phyloP scores from a whole-genome alignment of 2,888 invertebrate species.

The Odontomyia ornata region DNA sequence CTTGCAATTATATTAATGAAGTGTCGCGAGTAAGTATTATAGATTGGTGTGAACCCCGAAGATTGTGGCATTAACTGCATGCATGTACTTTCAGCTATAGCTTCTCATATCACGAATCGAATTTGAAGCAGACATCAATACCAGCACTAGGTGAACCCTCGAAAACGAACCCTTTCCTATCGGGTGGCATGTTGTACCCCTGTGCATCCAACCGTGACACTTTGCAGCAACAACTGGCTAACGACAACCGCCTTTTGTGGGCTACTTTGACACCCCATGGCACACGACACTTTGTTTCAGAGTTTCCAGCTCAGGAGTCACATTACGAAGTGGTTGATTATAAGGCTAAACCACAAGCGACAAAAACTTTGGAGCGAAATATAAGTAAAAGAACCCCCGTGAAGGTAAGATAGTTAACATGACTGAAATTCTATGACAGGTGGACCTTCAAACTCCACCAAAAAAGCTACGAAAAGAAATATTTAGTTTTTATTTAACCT shows the following conservation, averaged over 20 bases:
- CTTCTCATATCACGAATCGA: slow-evolving; percentile 62
- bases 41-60: background rate
- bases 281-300: slow-evolving; percentile 79
- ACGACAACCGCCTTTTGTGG: slow-evolving; percentile 79
- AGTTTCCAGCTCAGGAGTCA: slow-evolving; percentile 70
- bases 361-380: slow-evolving; percentile 44
- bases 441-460: no score
- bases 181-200: slow-evolving; percentile 70
- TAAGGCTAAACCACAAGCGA: slow-evolving; percentile 57
- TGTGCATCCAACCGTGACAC: slow-evolving; percentile 65
- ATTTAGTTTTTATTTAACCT: no score
- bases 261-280: slow-evolving; percentile 85
- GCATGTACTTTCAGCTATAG: slow-evolving; percentile 55
- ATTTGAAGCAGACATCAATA: slow-evolving; percentile 68
- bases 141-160: slow-evolving; percentile 67
- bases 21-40: slow-evolving; percentile 76
- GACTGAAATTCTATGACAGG: no score
- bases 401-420: slow-evolving; percentile 55
- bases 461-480: no score
- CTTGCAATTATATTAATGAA: slow-evolving; percentile 81
- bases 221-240: slow-evolving; percentile 65
- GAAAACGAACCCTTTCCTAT: slow-evolving; percentile 64
- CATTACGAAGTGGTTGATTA: slow-evolving; percentile 77
- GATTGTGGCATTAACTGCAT: background rate
- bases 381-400: slow-evolving; percentile 59